Percentiles rank a stretch among this genome's conserved stretches.
These are phyloP conservation scores for Oreamnos americanus DNA, from an alignment of 2,113 vertebrate genomes.

Conservation along the genomic window DNA sequence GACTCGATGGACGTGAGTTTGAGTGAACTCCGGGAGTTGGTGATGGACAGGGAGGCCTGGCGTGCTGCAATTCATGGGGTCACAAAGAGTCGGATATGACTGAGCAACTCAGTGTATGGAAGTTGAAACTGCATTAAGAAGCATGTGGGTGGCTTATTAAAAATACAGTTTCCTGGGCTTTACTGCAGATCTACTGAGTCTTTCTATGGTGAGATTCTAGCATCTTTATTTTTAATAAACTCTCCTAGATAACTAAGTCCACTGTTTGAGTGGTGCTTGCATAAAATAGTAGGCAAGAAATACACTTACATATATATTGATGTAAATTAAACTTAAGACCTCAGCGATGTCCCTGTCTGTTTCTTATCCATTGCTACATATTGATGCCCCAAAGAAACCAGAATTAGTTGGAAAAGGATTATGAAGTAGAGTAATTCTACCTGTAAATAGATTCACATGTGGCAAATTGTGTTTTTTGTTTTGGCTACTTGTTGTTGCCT, in stretches of 20 bases:
- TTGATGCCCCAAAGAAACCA: neutral
- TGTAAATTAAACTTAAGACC: neutral
- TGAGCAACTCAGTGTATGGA: neutral
- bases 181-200: neutral
- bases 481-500: neutral
- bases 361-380: neutral
- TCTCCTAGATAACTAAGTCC: neutral
- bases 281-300: neutral
- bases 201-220: neutral
- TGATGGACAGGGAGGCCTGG: too few relatives aligned
- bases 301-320: neutral
- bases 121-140: constrained; percentile 3
- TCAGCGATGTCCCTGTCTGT: neutral
- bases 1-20: too few relatives aligned
- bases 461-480: neutral
- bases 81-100: fast-evolving
- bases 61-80: too few relatives aligned
- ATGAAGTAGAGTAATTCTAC: neutral
- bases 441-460: neutral
- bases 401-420: neutral
- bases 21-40: too few relatives aligned
- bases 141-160: neutral
- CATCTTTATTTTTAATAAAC: constrained; percentile 17
- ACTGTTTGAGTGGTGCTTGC: neutral
- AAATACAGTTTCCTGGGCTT: neutral